A percentile compares a stretch with the other conserved stretches of the same genome.
These are phyloP conservation scores for Philereme transversata DNA, from an alignment of 2,888 invertebrate genomes.

Conservation along the genomic window DNA sequence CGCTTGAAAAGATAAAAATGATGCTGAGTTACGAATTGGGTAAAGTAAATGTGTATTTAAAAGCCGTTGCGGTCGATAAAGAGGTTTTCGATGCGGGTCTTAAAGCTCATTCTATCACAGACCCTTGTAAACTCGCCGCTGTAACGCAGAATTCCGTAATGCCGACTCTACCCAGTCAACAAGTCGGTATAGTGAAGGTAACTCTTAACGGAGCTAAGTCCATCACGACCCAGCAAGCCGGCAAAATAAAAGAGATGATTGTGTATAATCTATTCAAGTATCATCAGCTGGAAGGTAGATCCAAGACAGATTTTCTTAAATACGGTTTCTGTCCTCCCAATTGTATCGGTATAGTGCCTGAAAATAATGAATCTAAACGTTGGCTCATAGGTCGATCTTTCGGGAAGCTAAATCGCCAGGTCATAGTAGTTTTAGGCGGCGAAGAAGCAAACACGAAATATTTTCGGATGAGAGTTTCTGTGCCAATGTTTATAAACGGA, in stretches of 20 bases:
- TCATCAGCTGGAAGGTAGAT: conserved; percentile 49
- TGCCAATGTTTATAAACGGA: conserved; percentile 38
- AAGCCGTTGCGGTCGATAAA: conserved; percentile 71
- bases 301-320: conserved; percentile 64
- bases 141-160: conserved; percentile 54
- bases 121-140: conserved; percentile 41
- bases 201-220: conserved; percentile 59
- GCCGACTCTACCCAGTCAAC: conserved; percentile 49
- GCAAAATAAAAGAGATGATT: conserved; percentile 67
- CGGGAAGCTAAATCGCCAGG: conserved; percentile 54
- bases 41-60: conserved; percentile 70
- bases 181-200: conserved; percentile 51
- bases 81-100: conserved; percentile 68
- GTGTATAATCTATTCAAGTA: conserved; percentile 65
- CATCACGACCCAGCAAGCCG: conserved; percentile 51
- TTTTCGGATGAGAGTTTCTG: conserved; percentile 50
- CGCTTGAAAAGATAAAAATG: conserved; percentile 65
- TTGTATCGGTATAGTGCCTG: conserved; percentile 64
- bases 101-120: conserved; percentile 45
- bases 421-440: conserved; percentile 54
- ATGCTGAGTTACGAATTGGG: conserved; percentile 72
- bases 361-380: conserved; percentile 60
- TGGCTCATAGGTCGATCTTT: conserved; percentile 63
- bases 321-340: conserved; percentile 65
- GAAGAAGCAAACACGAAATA: conserved; percentile 53